Base-by-base conservation (phyloP, 2,797 vertebrate species). In the Melopsittacus undulatus region DNA sequence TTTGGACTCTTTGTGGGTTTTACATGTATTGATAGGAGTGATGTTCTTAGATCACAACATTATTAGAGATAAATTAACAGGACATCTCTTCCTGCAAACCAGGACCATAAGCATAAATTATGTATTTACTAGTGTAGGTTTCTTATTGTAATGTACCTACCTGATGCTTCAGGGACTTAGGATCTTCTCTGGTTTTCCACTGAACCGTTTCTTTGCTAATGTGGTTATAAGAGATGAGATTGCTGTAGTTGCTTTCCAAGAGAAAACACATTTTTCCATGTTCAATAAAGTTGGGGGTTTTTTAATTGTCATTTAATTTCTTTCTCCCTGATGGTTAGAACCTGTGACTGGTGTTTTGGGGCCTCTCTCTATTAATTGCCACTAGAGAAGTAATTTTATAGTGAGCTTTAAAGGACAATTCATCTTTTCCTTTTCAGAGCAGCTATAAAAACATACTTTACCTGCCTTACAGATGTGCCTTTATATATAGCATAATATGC, bases 361-460 rank as follows among this genome's bases (percentile, higher is more conserved):
- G 46, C 89, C 52, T 64, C 32, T 89, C 29, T 83, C 56, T 94
- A 83, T 94, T 94, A 95, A 80, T 93, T 94, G 92, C 49, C 38
- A 24, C 75, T 63, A 64, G 49, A 75, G 67, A 94, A 82, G 56
- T 92, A 81, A 92, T 90, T 96, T 94, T 83, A 49, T 85, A 23
- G 2, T 52, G 45, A 81, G 68, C 69, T 78, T 69, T 90, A 87
- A 78, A 75, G 80, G 76, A 40, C 89, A 45, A 92, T 91, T 95
- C 5, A 80, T 95, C 32, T 87, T 84, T 70, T 94, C 84, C 16
- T 93, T 87, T 94, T 87, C 75, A 81, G 63, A 81, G 62, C 38
- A 92, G 62, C 52, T 83, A 66, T 75, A 75, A 85, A 87, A 94
- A 68, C 48, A 46, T 75, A 38, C 48, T 89, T 84, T 87, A 81